Conservation (phyloP, 1,140 invertebrate genomes). For the Diorhabda sublineata region DNA sequence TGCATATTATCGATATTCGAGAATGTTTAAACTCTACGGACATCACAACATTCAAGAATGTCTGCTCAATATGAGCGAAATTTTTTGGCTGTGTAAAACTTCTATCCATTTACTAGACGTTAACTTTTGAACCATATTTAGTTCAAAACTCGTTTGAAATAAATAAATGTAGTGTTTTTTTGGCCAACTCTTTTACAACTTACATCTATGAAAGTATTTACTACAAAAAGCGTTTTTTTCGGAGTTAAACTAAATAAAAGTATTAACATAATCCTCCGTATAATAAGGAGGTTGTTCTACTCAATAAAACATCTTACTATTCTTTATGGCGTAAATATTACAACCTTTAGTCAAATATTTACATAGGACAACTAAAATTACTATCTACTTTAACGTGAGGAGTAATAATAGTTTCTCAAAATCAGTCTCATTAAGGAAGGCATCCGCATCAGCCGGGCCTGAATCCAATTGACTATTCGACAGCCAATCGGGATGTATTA, state of each 20-base stretch:
- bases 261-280: slow-evolving; percentile 24
- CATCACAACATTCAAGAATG: slow-evolving; percentile 27
- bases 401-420: slow-evolving; percentile 23
- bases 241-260: slow-evolving; percentile 27
- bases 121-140: neutral
- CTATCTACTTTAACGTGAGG: slow-evolving; percentile 23
- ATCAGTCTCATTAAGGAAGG: slow-evolving; percentile 34
- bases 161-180: neutral
- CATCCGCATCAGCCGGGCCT: slow-evolving; percentile 15
- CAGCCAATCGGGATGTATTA: slow-evolving; percentile 9
- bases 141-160: neutral
- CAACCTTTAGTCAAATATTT: slow-evolving; percentile 16
- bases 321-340: slow-evolving; percentile 11
- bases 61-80: slow-evolving; percentile 31
- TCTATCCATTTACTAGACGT: neutral
- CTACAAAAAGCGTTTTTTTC: slow-evolving; percentile 25
- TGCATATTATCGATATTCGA: slow-evolving; percentile 21
- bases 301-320: slow-evolving; percentile 18
- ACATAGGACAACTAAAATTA: slow-evolving; percentile 13
- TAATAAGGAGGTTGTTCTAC: slow-evolving; percentile 19
- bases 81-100: neutral
- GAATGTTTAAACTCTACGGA: slow-evolving; percentile 19
- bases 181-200: slow-evolving; percentile 6
- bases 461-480: slow-evolving; percentile 8
- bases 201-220: slow-evolving; percentile 19